A percentile compares a stretch with the other conserved stretches of the same genome.
These are phyloP conservation scores for Eilema sororculum DNA, from an alignment of 2,888 invertebrate species.

Conservation along the genomic window DNA sequence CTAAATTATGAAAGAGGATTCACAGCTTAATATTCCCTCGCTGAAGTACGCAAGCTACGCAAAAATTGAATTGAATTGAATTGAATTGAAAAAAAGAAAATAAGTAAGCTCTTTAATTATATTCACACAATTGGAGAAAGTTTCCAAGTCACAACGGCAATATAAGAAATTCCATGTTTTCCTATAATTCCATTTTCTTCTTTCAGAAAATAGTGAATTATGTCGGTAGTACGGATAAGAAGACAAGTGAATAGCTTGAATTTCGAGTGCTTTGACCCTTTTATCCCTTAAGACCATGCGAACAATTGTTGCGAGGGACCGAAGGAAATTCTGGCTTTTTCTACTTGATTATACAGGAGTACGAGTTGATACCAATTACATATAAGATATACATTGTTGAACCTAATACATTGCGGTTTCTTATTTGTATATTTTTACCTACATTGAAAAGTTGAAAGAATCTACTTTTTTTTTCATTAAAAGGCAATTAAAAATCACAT, in stretches of 20 bases:
- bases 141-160: neutral
- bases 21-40: too few species aligned
- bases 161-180: neutral
- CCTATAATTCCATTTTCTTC: constrained; percentile 7
- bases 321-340: constrained; percentile 35
- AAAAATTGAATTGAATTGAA: too few species aligned
- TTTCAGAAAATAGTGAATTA: constrained; percentile 17
- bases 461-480: too few species aligned
- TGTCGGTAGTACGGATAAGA: constrained; percentile 30
- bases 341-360: constrained; percentile 21
- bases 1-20: too few species aligned
- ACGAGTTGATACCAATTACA: constrained; percentile 17
- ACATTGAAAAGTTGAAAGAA: neutral
- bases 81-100: too few species aligned
- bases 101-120: too few species aligned
- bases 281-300: constrained; percentile 43
- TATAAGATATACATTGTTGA: constrained; percentile 4
- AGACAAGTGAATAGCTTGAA: constrained; percentile 37
- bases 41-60: too few species aligned
- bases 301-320: constrained; percentile 36
- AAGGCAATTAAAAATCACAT: too few species aligned
- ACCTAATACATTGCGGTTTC: neutral
- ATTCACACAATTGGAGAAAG: too few species aligned
- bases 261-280: constrained; percentile 48
- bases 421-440: neutral